Evolutionary conservation across 2,113 vertebrate species (phyloP).

Genomic region (Neotoma lepida): DNA sequence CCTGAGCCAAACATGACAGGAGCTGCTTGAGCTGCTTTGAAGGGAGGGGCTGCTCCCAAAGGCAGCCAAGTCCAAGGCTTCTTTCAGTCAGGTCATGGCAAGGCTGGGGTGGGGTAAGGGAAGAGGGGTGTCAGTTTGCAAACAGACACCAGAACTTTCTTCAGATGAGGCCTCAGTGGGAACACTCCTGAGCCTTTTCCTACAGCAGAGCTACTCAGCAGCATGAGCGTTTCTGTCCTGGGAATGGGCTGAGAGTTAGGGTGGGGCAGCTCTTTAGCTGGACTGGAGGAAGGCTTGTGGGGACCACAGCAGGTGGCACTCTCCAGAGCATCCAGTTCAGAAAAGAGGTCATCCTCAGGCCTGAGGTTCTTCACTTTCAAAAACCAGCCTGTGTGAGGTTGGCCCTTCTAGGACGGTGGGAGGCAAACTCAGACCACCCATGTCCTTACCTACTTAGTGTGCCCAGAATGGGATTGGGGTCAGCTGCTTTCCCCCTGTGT

Average conservation of each 20-base stretch:
- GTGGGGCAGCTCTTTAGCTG: background rate
- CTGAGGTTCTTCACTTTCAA: background rate
- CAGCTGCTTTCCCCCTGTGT: background rate
- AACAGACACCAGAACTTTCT: background rate
- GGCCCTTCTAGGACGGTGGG: background rate
- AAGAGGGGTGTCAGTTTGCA: background rate
- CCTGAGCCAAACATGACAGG: background rate
- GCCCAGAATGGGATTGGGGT: background rate
- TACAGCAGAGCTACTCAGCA: background rate
- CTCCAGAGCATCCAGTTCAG: background rate
- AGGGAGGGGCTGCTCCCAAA: background rate
- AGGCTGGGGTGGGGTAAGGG: too few relatives aligned
- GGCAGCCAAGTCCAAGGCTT: background rate
- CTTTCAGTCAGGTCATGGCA: background rate
- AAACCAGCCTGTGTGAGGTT: background rate
- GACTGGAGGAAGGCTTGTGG: background rate
- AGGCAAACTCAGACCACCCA: background rate
- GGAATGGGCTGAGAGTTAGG: background rate
- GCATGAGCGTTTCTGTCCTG: background rate
- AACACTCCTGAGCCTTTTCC: background rate
- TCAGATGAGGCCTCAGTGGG: background rate
- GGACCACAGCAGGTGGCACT: background rate
- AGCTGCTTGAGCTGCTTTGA: background rate
- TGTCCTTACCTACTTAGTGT: background rate
- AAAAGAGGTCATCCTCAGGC: background rate